Conservation (phyloP, 2,888 invertebrate species). For the Caprella mutica region DNA sequence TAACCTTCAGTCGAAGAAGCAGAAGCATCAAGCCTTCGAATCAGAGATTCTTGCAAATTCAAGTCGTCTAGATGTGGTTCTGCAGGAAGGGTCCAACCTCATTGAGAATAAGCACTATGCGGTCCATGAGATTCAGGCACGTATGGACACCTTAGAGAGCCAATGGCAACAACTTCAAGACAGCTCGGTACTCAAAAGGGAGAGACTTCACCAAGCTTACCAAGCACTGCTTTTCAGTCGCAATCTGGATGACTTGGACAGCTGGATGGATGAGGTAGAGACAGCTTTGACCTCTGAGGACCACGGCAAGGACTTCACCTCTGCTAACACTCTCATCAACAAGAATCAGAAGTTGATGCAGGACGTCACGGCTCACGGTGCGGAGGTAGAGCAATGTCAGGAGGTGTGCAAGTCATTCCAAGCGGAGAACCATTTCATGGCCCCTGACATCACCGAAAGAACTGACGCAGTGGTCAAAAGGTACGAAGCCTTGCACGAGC, state of each 20-base stretch:
- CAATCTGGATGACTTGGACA: slow-evolving; percentile 79
- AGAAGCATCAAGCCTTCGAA: slow-evolving; percentile 91
- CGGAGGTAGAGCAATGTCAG: slow-evolving; percentile 58
- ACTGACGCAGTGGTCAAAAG: slow-evolving; percentile 55
- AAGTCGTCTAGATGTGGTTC: slow-evolving; percentile 68
- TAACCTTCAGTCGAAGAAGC: slow-evolving; percentile 93
- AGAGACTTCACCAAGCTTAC: slow-evolving; percentile 76
- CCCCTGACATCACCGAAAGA: slow-evolving; percentile 66
- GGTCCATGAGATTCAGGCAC: slow-evolving; percentile 65
- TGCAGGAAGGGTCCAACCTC: slow-evolving; percentile 50
- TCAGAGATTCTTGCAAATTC: slow-evolving; percentile 85
- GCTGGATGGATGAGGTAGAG: slow-evolving; percentile 85
- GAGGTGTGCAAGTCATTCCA: slow-evolving; percentile 68
- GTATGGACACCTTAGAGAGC: slow-evolving; percentile 69
- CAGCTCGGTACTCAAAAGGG: slow-evolving; percentile 68
- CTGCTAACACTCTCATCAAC: slow-evolving; percentile 62
- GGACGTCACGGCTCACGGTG: slow-evolving; percentile 69
- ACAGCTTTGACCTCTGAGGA: slow-evolving; percentile 60
- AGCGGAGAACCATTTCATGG: slow-evolving; percentile 74
- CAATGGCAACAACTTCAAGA: slow-evolving; percentile 78
- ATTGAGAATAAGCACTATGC: slow-evolving; percentile 75
- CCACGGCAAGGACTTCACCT: slow-evolving; percentile 75
- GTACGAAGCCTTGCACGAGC: slow-evolving; percentile 56
- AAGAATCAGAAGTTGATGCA: slow-evolving; percentile 61
- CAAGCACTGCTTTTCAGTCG: slow-evolving; percentile 73